These are phyloP conservation scores for Lichenostomus cassidix DNA, from an alignment of 2,113 vertebrate species.

Conservation along the genomic window DNA sequence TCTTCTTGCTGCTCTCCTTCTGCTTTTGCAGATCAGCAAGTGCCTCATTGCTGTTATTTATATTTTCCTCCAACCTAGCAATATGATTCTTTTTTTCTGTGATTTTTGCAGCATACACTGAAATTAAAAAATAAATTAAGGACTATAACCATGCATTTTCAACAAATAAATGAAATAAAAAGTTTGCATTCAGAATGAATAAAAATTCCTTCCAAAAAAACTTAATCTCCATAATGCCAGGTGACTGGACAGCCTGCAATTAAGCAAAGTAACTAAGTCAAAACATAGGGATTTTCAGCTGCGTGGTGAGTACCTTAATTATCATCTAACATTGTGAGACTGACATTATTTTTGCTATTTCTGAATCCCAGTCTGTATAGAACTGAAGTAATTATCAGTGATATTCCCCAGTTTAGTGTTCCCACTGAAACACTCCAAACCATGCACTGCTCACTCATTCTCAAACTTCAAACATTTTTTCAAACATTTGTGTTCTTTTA, in stretches of 20 bases:
- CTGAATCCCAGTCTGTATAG: not conserved
- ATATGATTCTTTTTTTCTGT: constrained; percentile 57
- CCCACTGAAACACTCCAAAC: not conserved
- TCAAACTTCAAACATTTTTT: not conserved
- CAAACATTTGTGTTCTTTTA: not conserved
- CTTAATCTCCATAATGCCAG: not conserved
- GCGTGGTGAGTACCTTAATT: not conserved
- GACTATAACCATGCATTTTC: not conserved
- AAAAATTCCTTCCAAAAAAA: not conserved
- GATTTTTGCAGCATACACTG: constrained; percentile 65
- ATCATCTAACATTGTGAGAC: not conserved
- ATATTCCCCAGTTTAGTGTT: not conserved
- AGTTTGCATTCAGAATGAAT: not conserved
- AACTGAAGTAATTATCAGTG: not conserved
- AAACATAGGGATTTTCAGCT: not conserved
- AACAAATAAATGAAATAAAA: not conserved
- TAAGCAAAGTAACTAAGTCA: not conserved
- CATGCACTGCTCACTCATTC: not conserved
- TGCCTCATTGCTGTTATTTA: constrained; percentile 64
- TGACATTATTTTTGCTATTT: not conserved
- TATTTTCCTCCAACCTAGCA: constrained; percentile 60
- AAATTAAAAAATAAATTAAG: not conserved
- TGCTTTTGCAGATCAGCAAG: constrained; percentile 68
- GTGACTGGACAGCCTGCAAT: not conserved
- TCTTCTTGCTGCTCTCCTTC: constrained; percentile 62